phyloP scores from a whole-genome alignment of 2,113 vertebrate genomes.

The Ginglymostoma cirratum region DNA sequence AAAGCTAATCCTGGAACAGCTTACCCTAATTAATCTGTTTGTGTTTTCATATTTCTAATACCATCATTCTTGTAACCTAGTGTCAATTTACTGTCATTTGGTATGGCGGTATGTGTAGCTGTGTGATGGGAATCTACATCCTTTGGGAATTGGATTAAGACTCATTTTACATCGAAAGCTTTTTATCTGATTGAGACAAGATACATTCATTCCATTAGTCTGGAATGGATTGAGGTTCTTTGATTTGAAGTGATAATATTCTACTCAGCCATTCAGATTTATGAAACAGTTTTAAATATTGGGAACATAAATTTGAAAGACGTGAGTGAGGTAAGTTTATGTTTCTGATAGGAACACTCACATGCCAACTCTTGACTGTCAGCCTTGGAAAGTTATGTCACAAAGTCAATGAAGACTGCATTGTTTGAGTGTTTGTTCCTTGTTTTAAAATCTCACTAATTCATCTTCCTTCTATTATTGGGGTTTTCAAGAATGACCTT shows the following conservation, averaged over 20 bases:
- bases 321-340: background rate
- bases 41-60: background rate
- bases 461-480: background rate
- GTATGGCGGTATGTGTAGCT: background rate
- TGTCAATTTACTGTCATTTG: background rate
- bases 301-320: background rate
- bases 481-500: background rate
- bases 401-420: background rate
- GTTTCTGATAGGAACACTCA: background rate
- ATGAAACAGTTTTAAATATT: background rate
- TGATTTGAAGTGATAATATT: conserved; percentile 2
- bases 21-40: background rate
- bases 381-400: background rate
- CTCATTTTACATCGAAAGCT: background rate
- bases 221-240: background rate
- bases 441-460: background rate
- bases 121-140: background rate
- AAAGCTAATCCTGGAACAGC: background rate
- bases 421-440: background rate
- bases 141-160: background rate
- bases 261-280: conserved; percentile 6
- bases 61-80: background rate
- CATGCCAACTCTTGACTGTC: background rate
- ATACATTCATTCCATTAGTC: background rate
- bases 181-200: background rate